A percentile compares a stretch with the other conserved stretches of the same genome.
Conservation (phyloP, 2,113 vertebrate genomes). For the Phodopus roborovskii region DNA sequence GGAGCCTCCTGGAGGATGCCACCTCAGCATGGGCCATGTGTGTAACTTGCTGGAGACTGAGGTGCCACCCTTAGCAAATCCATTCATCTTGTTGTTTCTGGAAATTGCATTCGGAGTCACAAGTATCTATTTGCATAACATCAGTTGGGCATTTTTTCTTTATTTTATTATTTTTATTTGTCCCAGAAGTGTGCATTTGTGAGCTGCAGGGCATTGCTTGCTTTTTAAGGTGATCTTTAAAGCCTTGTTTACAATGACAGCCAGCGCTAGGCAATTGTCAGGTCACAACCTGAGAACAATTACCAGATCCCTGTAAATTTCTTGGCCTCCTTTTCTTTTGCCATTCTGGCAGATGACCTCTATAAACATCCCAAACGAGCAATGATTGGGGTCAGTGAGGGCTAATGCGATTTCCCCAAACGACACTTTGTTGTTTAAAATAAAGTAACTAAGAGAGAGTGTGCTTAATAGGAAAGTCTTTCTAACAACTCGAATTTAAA, state of each 20-base stretch:
- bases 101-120: conserved; percentile 44
- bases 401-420: conserved; percentile 78
- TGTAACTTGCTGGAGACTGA: not conserved
- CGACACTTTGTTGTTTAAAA: conserved; percentile 71
- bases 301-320: conserved; percentile 67
- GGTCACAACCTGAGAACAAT: conserved; percentile 68
- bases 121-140: conserved; percentile 68
- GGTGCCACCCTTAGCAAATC: not conserved
- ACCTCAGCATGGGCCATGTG: accelerated
- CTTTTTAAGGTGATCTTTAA: conserved; percentile 75
- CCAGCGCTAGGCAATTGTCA: conserved; percentile 47
- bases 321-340: conserved; percentile 41
- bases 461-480: conserved; percentile 61
- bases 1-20: not conserved
- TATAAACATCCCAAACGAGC: conserved; percentile 71
- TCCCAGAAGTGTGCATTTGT: not conserved
- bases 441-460: conserved; percentile 63
- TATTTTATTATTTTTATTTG: conserved; percentile 16
- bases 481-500: conserved; percentile 66
- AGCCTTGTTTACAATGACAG: conserved; percentile 73
- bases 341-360: conserved; percentile 60
- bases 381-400: conserved; percentile 77
- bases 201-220: conserved; percentile 37
- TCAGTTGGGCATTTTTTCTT: not conserved
- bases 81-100: conserved; percentile 21